A percentile compares a stretch with the other conserved stretches of the same genome.
Conservation (phyloP, 2,113 vertebrate genomes). For the Hiodon tergisus region DNA sequence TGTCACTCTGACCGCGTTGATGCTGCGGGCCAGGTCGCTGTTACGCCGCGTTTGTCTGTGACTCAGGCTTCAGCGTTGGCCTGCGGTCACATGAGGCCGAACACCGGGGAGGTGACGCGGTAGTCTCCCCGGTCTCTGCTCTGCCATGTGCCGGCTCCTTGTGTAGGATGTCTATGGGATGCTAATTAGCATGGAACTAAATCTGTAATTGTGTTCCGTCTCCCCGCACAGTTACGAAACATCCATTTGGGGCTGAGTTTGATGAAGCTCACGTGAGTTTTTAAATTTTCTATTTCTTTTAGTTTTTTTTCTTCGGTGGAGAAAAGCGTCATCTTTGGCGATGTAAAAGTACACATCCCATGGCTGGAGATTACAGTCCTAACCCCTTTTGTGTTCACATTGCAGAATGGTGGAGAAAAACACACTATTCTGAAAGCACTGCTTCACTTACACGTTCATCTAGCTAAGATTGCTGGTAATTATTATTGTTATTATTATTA, state of each 20-base stretch:
- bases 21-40: too few species aligned
- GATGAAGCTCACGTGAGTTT: constrained; percentile 61
- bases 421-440: constrained; percentile 80
- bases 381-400: not conserved
- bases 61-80: too few species aligned
- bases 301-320: not conserved
- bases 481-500: not conserved
- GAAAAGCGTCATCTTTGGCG: too few species aligned
- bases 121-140: too few species aligned
- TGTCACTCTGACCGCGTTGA: too few species aligned
- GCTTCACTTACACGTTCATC: constrained; percentile 82
- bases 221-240: constrained; percentile 52
- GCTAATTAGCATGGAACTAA: not conserved
- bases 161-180: not conserved
- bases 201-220: not conserved
- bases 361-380: too few species aligned
- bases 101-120: too few species aligned
- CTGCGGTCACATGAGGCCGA: too few species aligned
- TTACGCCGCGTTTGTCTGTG: too few species aligned
- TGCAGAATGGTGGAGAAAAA: constrained; percentile 63
- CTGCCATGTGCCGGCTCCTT: too few species aligned
- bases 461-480: constrained; percentile 86
- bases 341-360: too few species aligned
- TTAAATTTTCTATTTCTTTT: not conserved
- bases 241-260: constrained; percentile 62